Percentiles rank a stretch among this genome's conserved stretches.
Conservation (phyloP, 2,888 invertebrate species). For the Odontomyia ornata region DNA sequence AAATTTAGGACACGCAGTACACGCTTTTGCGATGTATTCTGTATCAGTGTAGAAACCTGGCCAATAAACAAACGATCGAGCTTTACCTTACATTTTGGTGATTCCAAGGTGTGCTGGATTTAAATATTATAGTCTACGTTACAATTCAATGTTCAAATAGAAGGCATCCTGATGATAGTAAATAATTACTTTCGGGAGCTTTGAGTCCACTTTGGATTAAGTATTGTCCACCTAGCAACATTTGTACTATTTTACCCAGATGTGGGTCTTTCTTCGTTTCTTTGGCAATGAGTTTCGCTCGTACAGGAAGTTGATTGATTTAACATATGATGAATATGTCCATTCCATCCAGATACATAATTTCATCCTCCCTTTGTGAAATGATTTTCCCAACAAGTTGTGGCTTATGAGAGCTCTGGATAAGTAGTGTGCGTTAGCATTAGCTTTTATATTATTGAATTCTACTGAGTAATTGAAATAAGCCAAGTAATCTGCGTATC, state of each 20-base stretch:
- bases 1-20: background rate
- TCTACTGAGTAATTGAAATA: too few species aligned
- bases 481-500: too few species aligned
- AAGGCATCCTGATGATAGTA: too few species aligned
- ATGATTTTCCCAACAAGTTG: too few species aligned
- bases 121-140: slow-evolving; percentile 17
- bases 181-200: background rate
- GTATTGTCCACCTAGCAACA: slow-evolving; percentile 42
- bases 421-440: too few species aligned
- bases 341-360: too few species aligned
- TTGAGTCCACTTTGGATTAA: background rate
- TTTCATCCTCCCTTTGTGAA: too few species aligned
- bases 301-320: slow-evolving; percentile 49
- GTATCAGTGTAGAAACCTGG: slow-evolving; percentile 27
- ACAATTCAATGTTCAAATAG: slow-evolving; percentile 4
- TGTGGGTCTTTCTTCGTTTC: slow-evolving; percentile 47
- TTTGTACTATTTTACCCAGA: slow-evolving; percentile 45
- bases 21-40: slow-evolving; percentile 43
- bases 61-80: slow-evolving; percentile 45
- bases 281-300: slow-evolving; percentile 41
- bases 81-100: slow-evolving; percentile 46
- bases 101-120: slow-evolving; percentile 46
- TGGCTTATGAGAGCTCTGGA: too few species aligned
- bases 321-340: slow-evolving; percentile 46
- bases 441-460: too few species aligned